Conservation (phyloP, 2,888 invertebrate genomes). For the Mesorhabditis spiculigera region DNA sequence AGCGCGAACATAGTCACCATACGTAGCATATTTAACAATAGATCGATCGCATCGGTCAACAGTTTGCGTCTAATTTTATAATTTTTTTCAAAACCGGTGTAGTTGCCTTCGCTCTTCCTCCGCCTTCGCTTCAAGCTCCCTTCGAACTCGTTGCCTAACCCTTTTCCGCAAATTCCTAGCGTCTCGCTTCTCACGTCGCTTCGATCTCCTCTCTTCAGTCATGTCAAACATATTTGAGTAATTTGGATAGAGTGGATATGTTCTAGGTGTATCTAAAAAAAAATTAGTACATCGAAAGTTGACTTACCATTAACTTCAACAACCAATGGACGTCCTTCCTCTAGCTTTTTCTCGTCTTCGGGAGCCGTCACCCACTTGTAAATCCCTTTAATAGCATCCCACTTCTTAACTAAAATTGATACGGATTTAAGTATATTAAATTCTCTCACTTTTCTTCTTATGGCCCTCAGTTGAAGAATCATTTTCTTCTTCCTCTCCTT, state of each 20-base stretch:
- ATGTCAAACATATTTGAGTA: constrained; percentile 1
- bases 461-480: no score
- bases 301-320: background rate
- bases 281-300: background rate
- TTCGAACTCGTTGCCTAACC: background rate
- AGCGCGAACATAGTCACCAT: constrained; percentile 2
- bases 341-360: background rate
- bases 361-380: background rate
- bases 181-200: background rate
- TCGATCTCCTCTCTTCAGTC: background rate
- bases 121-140: background rate
- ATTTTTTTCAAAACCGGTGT: background rate
- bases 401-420: background rate
- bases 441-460: no score
- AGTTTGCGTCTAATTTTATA: background rate
- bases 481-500: background rate
- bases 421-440: no score
- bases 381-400: constrained; percentile 1
- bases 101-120: background rate
- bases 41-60: constrained; percentile 5
- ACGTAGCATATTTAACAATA: background rate
- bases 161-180: background rate
- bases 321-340: constrained; percentile 2
- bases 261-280: no score
- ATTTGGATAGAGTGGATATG: background rate